Conservation (phyloP, 2,797 vertebrate species). For the Agapornis canus region DNA sequence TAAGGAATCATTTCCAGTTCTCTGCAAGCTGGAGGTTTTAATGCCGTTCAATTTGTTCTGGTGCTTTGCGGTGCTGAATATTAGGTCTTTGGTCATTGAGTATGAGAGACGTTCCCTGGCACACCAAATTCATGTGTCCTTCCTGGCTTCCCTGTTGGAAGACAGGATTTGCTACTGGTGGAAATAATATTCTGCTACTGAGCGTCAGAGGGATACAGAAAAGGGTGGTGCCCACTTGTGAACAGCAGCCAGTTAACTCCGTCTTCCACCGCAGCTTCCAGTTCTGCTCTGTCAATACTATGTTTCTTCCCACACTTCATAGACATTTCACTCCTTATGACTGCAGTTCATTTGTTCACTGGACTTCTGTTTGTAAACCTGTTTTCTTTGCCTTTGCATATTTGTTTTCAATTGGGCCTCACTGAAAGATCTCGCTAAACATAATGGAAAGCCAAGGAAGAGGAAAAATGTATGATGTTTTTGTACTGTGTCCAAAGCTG, state of each 20-base stretch:
- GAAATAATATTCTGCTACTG: neutral
- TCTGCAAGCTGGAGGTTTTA: neutral
- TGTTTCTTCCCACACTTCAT: neutral
- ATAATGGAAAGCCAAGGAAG: neutral
- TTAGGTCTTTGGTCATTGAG: neutral
- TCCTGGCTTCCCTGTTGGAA: neutral
- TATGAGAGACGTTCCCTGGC: fast-evolving
- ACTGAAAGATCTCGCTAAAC: neutral
- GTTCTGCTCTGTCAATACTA: neutral
- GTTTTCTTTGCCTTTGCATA: neutral
- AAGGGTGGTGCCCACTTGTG: neutral
- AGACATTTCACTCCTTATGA: neutral
- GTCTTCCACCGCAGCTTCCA: fast-evolving
- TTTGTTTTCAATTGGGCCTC: neutral
- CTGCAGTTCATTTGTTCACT: neutral
- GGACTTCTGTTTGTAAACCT: neutral
- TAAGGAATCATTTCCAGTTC: neutral
- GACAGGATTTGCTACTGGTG: neutral
- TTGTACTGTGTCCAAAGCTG: neutral
- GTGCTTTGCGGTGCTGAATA: neutral
- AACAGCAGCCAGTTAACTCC: neutral
- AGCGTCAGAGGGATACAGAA: neutral
- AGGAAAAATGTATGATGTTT: neutral
- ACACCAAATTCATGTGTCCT: fast-evolving
- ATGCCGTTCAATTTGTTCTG: neutral